Evolutionary conservation across 2,113 vertebrate genomes (phyloP).

Genomic region (Macquaria ambigua): DNA sequence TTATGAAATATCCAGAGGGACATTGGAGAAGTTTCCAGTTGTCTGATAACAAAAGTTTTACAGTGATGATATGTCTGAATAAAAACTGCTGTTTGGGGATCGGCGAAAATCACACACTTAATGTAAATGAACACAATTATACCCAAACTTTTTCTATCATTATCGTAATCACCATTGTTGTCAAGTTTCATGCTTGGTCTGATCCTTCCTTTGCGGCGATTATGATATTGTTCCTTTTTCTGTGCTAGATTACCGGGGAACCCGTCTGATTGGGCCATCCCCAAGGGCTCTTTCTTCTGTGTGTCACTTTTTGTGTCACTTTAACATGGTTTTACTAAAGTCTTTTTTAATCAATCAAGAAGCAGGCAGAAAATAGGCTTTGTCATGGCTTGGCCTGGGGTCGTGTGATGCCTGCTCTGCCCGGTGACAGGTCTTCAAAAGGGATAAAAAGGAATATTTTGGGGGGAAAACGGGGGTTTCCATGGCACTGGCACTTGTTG

Average conservation of each 20-base stretch:
- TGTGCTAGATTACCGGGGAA: conserved; percentile 83
- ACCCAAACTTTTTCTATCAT: conserved; percentile 80
- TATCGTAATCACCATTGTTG: conserved; percentile 89
- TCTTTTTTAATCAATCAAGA: conserved; percentile 99
- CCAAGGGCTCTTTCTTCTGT: conserved; percentile 81
- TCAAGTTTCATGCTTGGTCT: conserved; percentile 87
- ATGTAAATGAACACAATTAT: conserved; percentile 28
- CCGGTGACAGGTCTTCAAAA: conserved; percentile 98
- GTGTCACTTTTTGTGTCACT: conserved; percentile 88
- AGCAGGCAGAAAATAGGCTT: conserved; percentile 99
- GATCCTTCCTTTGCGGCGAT: conserved; percentile 87
- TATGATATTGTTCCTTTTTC: conserved; percentile 81
- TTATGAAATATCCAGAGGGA: not conserved
- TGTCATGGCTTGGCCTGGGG: conserved; percentile 95
- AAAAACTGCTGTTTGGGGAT: not conserved
- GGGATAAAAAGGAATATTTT: conserved; percentile 92
- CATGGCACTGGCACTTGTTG: conserved; percentile 93
- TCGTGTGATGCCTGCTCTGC: conserved; percentile 94
- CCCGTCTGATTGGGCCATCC: conserved; percentile 79
- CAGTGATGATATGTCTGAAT: not conserved
- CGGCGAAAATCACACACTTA: not conserved
- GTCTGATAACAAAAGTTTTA: not conserved
- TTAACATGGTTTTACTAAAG: conserved; percentile 99
- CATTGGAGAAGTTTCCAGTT: not conserved
- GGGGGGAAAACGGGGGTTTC: conserved; percentile 92